These are phyloP conservation scores for Synergus umbraculus DNA, from an alignment of 2,888 invertebrate genomes.

Conservation along the genomic window DNA sequence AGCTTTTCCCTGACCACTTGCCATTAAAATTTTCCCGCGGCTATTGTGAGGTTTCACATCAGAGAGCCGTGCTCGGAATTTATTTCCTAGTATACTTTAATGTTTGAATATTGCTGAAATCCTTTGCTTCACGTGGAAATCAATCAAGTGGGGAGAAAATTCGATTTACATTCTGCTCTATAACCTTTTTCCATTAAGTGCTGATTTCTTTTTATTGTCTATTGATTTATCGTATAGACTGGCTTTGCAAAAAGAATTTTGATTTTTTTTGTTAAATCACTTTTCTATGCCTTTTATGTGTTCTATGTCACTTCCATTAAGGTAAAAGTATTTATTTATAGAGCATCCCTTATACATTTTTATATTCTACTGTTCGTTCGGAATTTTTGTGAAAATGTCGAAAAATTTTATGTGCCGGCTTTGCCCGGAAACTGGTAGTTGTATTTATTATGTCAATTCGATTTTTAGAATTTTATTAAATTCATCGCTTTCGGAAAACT, in stretches of 20 bases:
- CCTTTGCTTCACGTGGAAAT: not conserved
- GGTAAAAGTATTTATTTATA: not conserved
- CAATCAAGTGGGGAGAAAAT: not conserved
- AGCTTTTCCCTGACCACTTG: slow-evolving; percentile 1
- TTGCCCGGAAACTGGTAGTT: too few relatives aligned
- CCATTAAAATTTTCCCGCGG: slow-evolving; percentile 23
- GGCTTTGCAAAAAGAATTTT: not conserved
- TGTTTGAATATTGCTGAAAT: not conserved
- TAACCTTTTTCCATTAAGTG: not conserved
- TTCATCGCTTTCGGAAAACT: too few relatives aligned
- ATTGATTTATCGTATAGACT: not conserved
- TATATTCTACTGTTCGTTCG: too few relatives aligned
- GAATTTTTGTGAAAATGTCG: too few relatives aligned
- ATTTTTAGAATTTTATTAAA: too few relatives aligned
- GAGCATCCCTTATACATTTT: not conserved
- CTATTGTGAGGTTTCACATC: slow-evolving; percentile 3
- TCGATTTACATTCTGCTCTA: not conserved
- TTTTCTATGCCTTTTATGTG: not conserved
- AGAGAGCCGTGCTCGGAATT: not conserved
- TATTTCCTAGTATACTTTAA: not conserved
- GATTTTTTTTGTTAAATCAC: not conserved
- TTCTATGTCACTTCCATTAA: not conserved
- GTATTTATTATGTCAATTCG: too few relatives aligned
- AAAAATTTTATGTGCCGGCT: too few relatives aligned
- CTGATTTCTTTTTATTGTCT: not conserved